Percentiles rank a stretch among this genome's conserved stretches.
These are phyloP conservation scores for Chymomyza costata DNA, from an alignment of 1,140 invertebrate species.

Conservation along the genomic window DNA sequence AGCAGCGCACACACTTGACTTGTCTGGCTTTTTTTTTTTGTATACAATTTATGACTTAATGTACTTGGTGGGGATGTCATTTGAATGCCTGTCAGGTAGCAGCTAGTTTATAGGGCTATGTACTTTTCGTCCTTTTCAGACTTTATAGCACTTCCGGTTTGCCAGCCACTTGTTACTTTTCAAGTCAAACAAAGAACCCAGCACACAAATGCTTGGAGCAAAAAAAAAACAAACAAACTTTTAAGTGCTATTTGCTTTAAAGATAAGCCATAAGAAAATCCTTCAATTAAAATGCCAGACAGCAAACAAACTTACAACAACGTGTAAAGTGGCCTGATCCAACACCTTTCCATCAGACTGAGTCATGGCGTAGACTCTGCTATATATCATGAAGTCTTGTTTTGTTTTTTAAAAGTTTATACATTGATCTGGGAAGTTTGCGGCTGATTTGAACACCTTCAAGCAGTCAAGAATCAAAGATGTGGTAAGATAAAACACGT, in stretches of 20 bases:
- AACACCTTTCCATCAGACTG: too few relatives aligned
- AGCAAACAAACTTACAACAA: too few relatives aligned
- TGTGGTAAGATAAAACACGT: too few relatives aligned
- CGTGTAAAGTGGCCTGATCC: too few relatives aligned
- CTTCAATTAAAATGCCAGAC: constrained; percentile 47
- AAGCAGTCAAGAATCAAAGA: too few relatives aligned
- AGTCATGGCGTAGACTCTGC: too few relatives aligned
- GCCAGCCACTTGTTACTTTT: constrained; percentile 49
- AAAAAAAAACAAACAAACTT: constrained; percentile 52
- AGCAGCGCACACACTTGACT: constrained; percentile 7
- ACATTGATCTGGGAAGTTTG: too few relatives aligned
- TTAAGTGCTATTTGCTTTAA: constrained; percentile 56
- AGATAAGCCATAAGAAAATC: constrained; percentile 40
- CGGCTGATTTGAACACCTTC: too few relatives aligned
- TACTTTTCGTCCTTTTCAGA: constrained; percentile 37
- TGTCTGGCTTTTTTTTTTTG: constrained; percentile 28
- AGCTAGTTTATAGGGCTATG: neutral
- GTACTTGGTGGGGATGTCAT: too few relatives aligned
- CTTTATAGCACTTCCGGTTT: constrained; percentile 52
- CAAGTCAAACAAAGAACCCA: constrained; percentile 6
- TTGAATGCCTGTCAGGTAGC: constrained; percentile 39
- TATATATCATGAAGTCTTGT: too few relatives aligned
- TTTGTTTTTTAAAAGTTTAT: too few relatives aligned
- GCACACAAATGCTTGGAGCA: too few relatives aligned
- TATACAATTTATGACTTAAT: constrained; percentile 52